Base-by-base conservation (phyloP, 1,140 invertebrate species). In the Manduca sexta region DNA sequence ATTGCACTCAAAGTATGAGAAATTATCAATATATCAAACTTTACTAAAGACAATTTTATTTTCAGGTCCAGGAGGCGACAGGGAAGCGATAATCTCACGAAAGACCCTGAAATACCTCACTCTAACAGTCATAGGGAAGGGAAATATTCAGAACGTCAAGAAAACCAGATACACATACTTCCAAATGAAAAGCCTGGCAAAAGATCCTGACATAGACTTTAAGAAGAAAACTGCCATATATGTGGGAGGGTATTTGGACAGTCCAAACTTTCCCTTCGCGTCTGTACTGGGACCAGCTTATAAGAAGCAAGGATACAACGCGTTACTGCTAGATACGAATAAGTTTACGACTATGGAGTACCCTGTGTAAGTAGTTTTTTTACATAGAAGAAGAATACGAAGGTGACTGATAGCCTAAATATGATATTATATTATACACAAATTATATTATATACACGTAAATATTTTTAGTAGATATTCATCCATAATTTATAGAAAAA, bases 31-130 rank as follows among this genome's bases (percentile, higher is more conserved):
- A n/a, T n/a, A n/a, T n/a, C n/a, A n/a, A n/a, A n/a, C n/a, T n/a
- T n/a, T n/a, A n/a, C n/a, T n/a, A n/a, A n/a, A n/a, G n/a, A n/a
- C n/a, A n/a, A 13, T 31, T 34, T 29, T 39, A 39, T 26, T 72
- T 69, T 15, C 65, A 82, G 78, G 78, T 64, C 75, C 74, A 2
- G 75, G 75, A 0, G 64, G 66, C 2, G 52, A 62, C 1, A 65
- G 67, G 15, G 48, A 71, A 37, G 62, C 62, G 1, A 48, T 68
- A 3, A 80, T 82, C 17, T 70, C 56, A 1, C 58, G 60, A 29
- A 69, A 66, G 16, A 66, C 51, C 11, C 60, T 82, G 0, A 76
- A 64, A 48, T 21, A 66, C 14, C 50, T 82, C 0, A 49, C 58
- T 1, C 44, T 82, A 1, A 42, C 39, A 1, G 51, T 78, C 0